Base-by-base conservation (phyloP, 2,888 invertebrate genomes). In the Aphidoletes aphidimyza region DNA sequence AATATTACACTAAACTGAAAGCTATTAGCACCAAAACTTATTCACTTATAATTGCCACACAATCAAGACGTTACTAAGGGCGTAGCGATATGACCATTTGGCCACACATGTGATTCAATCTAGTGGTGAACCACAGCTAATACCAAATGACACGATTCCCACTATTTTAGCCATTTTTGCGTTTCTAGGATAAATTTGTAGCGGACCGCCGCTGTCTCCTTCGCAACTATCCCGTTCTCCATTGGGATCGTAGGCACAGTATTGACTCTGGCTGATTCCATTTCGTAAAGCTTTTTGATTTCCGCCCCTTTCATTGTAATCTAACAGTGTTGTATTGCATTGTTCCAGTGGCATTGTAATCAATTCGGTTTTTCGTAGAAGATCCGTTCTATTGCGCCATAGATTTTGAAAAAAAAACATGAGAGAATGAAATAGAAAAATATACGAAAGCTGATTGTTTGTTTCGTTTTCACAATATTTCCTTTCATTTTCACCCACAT, bases 51-150 rank as follows among this genome's bases (percentile, higher is more conserved):
- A n/a, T n/a, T n/a, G n/a, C n/a, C n/a, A n/a, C n/a, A n/a, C n/a
- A n/a, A n/a, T n/a, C n/a, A n/a, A n/a, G n/a, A n/a, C n/a, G n/a
- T n/a, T n/a, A n/a, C n/a, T n/a, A n/a, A n/a, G n/a, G n/a, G n/a
- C n/a, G n/a, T n/a, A n/a, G n/a, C n/a, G n/a, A n/a, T n/a, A n/a
- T n/a, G n/a, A n/a, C 30, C 26, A 78, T 30, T 30, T 2, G 88
- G 87, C 90, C 90, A 90, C 1, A 89, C 89, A 14, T 88, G 85
- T n/a, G 84, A 59, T 85, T 90, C 90, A 42, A 90, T 89, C 85
- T 87, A 90, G 78, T 11, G 86, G 84, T 0, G 88, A 87, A 2
- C 88, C 87, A 84, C 87, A 87, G 1, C 84, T 83, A 22, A 88
- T 87, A 8, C 90, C 90, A 9, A 88, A 86, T 9, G 88, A 88